Evolutionary conservation across 2,888 invertebrate species (phyloP).

Genomic region (Hofmannophila pseudospretella): DNA sequence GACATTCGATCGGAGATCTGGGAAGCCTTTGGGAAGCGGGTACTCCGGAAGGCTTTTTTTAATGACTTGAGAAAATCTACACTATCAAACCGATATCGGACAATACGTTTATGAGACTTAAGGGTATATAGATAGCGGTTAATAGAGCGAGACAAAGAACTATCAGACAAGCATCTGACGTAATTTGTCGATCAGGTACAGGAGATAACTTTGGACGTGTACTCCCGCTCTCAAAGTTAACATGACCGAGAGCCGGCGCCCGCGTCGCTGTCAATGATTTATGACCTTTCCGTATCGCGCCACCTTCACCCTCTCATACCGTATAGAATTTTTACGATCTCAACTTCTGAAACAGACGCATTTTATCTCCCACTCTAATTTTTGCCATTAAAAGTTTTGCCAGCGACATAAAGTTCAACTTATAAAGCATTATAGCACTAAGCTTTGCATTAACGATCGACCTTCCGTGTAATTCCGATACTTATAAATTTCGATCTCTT

Average conservation of each 20-base stretch:
- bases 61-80: no score
- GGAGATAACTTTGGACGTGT: no score
- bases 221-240: no score
- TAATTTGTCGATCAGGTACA: no score
- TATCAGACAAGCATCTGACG: no score
- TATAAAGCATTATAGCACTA: background rate
- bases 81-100: no score
- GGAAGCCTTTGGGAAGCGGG: no score
- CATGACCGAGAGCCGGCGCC: background rate
- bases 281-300: constrained; percentile 25
- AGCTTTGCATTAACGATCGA: constrained; percentile 2
- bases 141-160: no score
- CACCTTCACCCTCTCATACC: constrained; percentile 27
- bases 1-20: no score
- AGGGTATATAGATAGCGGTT: background rate
- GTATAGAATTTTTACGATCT: constrained; percentile 34
- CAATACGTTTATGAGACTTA: background rate
- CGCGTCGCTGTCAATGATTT: constrained; percentile 23
- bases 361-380: constrained; percentile 31
- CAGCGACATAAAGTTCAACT: constrained; percentile 11
- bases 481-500: no score
- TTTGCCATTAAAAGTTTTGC: constrained; percentile 29
- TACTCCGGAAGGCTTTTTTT: background rate
- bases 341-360: constrained; percentile 33
- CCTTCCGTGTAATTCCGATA: no score